Conservation (phyloP, 2,113 vertebrate species). For the Pollimyrus isidori region DNA sequence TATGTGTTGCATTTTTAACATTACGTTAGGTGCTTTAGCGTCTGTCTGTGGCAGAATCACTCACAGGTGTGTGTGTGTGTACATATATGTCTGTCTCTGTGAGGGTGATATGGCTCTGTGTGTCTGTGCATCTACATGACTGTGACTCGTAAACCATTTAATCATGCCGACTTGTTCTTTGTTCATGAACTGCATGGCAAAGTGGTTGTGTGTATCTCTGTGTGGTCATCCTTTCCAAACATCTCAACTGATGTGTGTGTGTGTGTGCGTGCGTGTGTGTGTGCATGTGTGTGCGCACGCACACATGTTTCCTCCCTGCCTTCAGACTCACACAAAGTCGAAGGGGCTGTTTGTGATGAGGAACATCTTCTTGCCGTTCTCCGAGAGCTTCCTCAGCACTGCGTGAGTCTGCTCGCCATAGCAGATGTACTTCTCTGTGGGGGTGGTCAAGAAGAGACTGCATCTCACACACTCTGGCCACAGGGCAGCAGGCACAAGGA, state of each 20-base stretch:
- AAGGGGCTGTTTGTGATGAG: conserved; percentile 97
- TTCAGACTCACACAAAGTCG: conserved; percentile 89
- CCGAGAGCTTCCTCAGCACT: conserved; percentile 82
- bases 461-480: not conserved
- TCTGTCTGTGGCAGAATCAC: not conserved
- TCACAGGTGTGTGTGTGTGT: not conserved
- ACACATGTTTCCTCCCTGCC: too few species aligned
- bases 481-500: not conserved
- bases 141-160: not conserved
- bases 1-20: not conserved
- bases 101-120: not conserved
- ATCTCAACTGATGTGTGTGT: too few species aligned
- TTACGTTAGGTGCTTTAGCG: not conserved
- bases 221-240: not conserved
- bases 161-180: not conserved
- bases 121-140: not conserved
- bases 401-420: conserved; percentile 88
- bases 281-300: too few species aligned
- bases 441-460: not conserved
- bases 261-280: too few species aligned
- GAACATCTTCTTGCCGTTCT: conserved; percentile 94
- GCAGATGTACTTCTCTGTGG: conserved; percentile 85
- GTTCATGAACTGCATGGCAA: not conserved
- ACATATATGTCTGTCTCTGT: not conserved
- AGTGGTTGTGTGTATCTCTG: not conserved